These are phyloP conservation scores for Callopanchax toddi DNA, from an alignment of 2,113 vertebrate species.

Conservation along the genomic window DNA sequence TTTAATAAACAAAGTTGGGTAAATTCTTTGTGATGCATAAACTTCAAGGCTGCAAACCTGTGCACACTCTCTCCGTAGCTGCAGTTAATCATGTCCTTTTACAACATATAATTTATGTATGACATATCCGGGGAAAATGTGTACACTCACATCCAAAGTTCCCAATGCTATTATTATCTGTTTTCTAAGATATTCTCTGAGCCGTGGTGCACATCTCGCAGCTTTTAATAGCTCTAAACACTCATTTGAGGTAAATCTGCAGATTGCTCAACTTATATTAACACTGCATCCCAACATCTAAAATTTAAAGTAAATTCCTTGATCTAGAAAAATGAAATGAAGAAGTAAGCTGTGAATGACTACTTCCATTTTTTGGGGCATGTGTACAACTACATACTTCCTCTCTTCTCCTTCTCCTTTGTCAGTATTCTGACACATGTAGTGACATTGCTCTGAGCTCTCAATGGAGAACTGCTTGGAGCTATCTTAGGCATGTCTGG, in stretches of 20 bases:
- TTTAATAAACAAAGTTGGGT: constrained; percentile 42
- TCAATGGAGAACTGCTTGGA: constrained; percentile 71
- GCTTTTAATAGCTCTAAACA: constrained; percentile 59
- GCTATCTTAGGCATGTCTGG: constrained; percentile 82
- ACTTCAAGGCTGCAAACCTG: constrained; percentile 46
- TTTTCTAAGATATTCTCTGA: constrained; percentile 45
- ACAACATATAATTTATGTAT: constrained; percentile 73
- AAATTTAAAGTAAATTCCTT: background rate
- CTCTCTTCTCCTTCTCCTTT: constrained; percentile 70
- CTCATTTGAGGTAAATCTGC: constrained; percentile 44
- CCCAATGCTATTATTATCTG: constrained; percentile 61
- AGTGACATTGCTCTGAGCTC: constrained; percentile 37
- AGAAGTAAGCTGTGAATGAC: constrained; percentile 50
- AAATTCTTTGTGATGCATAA: constrained; percentile 25
- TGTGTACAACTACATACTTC: constrained; percentile 44
- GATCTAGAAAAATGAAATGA: constrained; percentile 17
- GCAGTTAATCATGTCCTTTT: constrained; percentile 54
- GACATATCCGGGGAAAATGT: constrained; percentile 67
- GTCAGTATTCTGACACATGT: constrained; percentile 40
- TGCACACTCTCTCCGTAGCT: constrained; percentile 36
- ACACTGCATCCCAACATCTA: background rate
- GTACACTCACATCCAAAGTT: constrained; percentile 45
- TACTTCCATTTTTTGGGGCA: constrained; percentile 24
- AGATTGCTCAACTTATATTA: constrained; percentile 36
- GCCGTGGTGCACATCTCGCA: constrained; percentile 47